Percentiles rank a stretch among this genome's conserved stretches.
Evolutionary conservation across 2,888 invertebrate species (phyloP).

Genomic region (Hetaerina titia): DNA sequence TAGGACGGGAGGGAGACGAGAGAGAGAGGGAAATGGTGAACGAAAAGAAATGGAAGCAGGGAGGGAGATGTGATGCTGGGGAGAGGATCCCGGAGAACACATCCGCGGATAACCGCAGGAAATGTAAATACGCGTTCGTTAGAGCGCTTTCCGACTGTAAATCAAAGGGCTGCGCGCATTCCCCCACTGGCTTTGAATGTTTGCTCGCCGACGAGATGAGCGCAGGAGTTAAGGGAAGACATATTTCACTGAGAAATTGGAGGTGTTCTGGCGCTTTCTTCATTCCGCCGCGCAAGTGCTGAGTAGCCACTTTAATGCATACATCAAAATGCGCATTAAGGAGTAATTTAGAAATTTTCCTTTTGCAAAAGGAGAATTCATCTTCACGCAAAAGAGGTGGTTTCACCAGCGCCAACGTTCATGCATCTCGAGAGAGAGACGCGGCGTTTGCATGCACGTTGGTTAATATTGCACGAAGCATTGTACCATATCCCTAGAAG

Average conservation of each 20-base stretch:
- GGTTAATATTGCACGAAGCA: too few relatives aligned
- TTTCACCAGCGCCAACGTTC: too few relatives aligned
- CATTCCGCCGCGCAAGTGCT: neutral
- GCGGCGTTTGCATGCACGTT: too few relatives aligned
- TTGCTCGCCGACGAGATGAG: neutral
- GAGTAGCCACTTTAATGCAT: neutral
- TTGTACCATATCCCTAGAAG: too few relatives aligned
- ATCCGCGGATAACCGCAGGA: constrained; percentile 22
- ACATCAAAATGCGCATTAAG: neutral
- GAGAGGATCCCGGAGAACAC: neutral
- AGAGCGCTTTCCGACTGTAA: neutral
- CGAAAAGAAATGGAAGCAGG: neutral
- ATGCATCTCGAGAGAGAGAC: too few relatives aligned
- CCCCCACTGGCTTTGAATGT: neutral
- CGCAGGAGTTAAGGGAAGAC: neutral
- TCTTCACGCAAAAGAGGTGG: neutral
- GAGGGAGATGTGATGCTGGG: neutral
- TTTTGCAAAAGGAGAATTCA: neutral
- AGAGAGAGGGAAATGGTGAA: neutral
- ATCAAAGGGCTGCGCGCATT: neutral
- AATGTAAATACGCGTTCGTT: constrained; percentile 27
- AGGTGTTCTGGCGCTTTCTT: neutral
- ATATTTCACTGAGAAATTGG: neutral
- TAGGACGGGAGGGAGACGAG: neutral
- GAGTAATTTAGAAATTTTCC: neutral